Evolutionary conservation across 2,888 invertebrate genomes (phyloP).

Genomic region (Elegia similella): DNA sequence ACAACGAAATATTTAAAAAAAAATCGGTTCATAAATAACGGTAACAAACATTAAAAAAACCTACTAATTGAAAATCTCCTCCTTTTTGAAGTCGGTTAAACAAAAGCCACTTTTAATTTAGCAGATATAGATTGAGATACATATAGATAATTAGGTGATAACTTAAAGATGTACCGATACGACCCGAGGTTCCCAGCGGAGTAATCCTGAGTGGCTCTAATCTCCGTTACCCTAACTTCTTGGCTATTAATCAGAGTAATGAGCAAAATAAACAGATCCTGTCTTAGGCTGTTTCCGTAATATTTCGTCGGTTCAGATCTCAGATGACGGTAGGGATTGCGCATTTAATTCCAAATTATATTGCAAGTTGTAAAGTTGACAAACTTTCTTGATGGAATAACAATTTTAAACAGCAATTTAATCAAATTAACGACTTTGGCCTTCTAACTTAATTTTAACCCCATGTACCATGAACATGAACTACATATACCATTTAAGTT

Average conservation of each 20-base stretch:
- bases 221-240: constrained; percentile 8
- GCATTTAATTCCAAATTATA: background rate
- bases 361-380: background rate
- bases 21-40: no score
- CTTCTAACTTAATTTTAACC: no score
- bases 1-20: no score
- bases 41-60: no score
- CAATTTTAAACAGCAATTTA: background rate
- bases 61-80: no score
- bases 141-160: background rate
- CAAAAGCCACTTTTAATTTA: background rate
- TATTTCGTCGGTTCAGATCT: constrained; percentile 6
- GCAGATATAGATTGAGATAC: background rate
- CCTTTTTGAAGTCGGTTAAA: no score
- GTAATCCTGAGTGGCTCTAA: constrained; percentile 7
- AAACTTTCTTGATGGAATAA: background rate
- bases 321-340: background rate
- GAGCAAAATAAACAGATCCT: constrained; percentile 16
- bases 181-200: background rate
- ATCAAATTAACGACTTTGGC: no score
- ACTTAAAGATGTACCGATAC: constrained; percentile 2
- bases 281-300: background rate
- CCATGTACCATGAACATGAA: no score
- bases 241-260: constrained; percentile 15
- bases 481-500: no score